Base-by-base conservation (phyloP, 2,113 vertebrate genomes). In the Tragelaphus strepsiceros region DNA sequence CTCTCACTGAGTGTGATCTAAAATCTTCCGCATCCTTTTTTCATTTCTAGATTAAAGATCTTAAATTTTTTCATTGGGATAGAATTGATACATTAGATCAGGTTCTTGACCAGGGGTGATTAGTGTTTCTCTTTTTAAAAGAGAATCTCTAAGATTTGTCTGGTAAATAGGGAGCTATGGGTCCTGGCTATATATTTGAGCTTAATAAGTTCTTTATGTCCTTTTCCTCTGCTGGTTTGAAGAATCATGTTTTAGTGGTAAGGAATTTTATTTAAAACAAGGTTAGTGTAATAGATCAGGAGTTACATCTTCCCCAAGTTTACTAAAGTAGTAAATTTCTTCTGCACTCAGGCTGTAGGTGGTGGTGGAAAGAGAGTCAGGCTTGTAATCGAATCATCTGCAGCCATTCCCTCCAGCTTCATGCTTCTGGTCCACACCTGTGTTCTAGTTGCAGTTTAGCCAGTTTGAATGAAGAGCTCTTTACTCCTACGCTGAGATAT, bases 251-350 rank as follows among this genome's bases (percentile, higher is more conserved):
- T 83, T 96, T 32, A 93, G 19, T 59, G 58, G 54, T 26, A 78
- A 93, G 64, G 71, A 56, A 64, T 93, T 93, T 90, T 90, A 93
- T 78, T 90, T 89, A 80, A 77, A 84, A 56, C 83, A n/a, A 91
- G 88, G 81, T 93, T 91, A 90, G 22, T 28, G 1, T 46, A 74
- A n/a, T 30, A 93, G 94, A n/a, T 87, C 24, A 83, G 39, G 30
- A 89, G 39, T 86, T 62, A 26, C 35, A 28, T 83, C n/a, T 91
- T 77, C 21, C 32, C 49, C 15, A 56, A 0, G 14, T 74, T 95
- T 19, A 15, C 53, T 46, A 6, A 81, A 81, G 15, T 80, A 51
- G 43, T 51, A 19, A 51, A 32, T 32, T 32, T 19, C 17, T 92
- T 51, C 53, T 30, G 16, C 49, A 12, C 30, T 32, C 35, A 30